Percentiles rank a stretch among this genome's conserved stretches.
These are phyloP conservation scores for Laupala kohalensis DNA, from an alignment of 1,140 invertebrate species.

Conservation along the genomic window DNA sequence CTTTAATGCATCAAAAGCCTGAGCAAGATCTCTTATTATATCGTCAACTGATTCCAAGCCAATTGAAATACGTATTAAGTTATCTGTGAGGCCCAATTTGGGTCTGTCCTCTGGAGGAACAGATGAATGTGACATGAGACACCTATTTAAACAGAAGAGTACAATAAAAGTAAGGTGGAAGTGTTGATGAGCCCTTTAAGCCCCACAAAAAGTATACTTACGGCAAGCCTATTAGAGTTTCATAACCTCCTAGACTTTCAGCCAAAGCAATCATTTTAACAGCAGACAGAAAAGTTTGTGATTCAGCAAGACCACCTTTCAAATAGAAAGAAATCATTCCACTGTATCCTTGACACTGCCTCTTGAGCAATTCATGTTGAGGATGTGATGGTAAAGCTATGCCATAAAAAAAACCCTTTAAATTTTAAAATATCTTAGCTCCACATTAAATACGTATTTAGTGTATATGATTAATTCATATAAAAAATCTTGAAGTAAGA, in stretches of 20 bases:
- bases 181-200: not conserved
- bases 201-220: conserved; percentile 44
- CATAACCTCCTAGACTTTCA: conserved; percentile 90
- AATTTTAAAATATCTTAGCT: too few relatives aligned
- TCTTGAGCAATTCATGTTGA: conserved; percentile 69
- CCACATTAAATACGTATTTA: too few relatives aligned
- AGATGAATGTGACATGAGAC: conserved; percentile 70
- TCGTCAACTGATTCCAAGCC: conserved; percentile 82
- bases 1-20: conserved; percentile 37
- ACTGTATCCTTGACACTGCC: conserved; percentile 78
- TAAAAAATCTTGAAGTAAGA: too few relatives aligned
- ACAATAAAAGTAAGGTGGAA: not conserved
- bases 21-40: conserved; percentile 72
- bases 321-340: conserved; percentile 88
- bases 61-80: conserved; percentile 78
- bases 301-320: conserved; percentile 60
- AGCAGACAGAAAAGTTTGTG: conserved; percentile 59
- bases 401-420: too few relatives aligned
- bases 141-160: conserved; percentile 31
- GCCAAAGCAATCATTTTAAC: conserved; percentile 81
- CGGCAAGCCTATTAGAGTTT: conserved; percentile 80
- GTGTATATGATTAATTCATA: too few relatives aligned
- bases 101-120: conserved; percentile 56
- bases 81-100: conserved; percentile 71
- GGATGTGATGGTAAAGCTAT: conserved; percentile 65